Evolutionary conservation across 2,113 vertebrate species (phyloP).

Genomic region (Oreotragus oreotragus): DNA sequence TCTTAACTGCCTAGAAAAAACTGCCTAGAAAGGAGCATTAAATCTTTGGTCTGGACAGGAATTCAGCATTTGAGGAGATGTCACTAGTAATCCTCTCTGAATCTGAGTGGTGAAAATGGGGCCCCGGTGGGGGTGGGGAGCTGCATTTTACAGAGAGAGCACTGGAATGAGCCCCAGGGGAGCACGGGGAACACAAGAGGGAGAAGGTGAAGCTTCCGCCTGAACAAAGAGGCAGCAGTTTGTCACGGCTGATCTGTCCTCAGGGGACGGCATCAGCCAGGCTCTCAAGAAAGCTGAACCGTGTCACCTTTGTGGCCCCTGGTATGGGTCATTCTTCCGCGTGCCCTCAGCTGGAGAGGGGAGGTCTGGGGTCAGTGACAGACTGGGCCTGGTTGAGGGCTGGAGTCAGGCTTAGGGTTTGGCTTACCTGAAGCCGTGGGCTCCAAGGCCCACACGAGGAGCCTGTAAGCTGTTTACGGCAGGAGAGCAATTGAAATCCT

Average conservation of each 20-base stretch:
- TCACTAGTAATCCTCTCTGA: conserved; percentile 44
- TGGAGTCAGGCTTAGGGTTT: background rate
- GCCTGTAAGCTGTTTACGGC: background rate
- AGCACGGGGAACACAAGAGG: background rate
- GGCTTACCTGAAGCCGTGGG: background rate
- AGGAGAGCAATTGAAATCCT: background rate
- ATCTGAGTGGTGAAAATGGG: conserved; percentile 27
- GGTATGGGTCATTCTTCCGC: background rate
- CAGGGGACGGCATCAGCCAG: background rate
- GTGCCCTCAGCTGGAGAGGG: background rate
- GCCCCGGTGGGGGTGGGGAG: background rate
- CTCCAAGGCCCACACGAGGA: background rate
- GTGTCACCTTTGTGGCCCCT: background rate
- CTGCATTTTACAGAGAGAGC: background rate
- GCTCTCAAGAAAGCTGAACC: conserved; percentile 18
- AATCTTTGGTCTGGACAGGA: conserved; percentile 14
- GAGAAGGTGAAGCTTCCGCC: background rate
- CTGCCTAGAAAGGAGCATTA: background rate
- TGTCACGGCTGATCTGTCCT: background rate
- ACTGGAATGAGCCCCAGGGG: conserved; percentile 50
- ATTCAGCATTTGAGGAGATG: conserved; percentile 52
- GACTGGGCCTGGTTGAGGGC: background rate
- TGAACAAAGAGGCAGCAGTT: background rate
- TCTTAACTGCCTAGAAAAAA: background rate
- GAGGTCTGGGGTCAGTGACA: background rate